phyloP scores from a whole-genome alignment of 2,113 vertebrate genomes.

The Ophiodon elongatus region DNA sequence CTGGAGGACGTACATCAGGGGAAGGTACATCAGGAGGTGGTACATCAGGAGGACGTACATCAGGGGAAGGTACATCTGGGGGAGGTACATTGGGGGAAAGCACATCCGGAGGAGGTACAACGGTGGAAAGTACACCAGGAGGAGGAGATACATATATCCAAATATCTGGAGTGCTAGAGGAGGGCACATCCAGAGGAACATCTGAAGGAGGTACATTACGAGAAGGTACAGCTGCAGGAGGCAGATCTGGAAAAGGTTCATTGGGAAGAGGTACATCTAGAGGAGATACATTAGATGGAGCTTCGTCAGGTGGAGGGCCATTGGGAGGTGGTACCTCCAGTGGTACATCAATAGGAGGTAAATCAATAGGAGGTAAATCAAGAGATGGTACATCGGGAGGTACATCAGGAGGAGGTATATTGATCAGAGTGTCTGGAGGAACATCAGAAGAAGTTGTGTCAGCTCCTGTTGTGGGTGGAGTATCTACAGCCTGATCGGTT shows the following conservation, averaged over 20 bases:
- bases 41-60: too few relatives aligned
- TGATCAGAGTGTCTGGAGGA: conserved; percentile 18
- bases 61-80: too few relatives aligned
- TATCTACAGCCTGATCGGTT: conserved; percentile 32
- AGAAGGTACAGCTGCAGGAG: conserved; percentile 2
- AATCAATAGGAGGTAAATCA: background rate
- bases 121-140: too few relatives aligned
- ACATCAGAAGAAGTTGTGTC: conserved; percentile 33
- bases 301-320: background rate
- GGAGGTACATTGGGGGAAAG: too few relatives aligned
- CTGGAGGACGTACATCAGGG: conserved; percentile 4
- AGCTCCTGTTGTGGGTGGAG: conserved; percentile 33
- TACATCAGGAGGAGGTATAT: conserved; percentile 8
- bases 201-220: background rate
- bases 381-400: background rate
- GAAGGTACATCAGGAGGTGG: too few relatives aligned
- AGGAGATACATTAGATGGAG: conserved; percentile 1
- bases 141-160: background rate
- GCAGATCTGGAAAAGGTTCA: background rate
- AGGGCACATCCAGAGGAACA: background rate
- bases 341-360: background rate
- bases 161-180: background rate
- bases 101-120: too few relatives aligned
- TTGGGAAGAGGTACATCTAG: conserved; percentile 8
- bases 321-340: background rate